Percentiles rank a stretch among this genome's conserved stretches.
Evolutionary conservation across 2,113 vertebrate genomes (phyloP).

Genomic region (Oreocharis arfaki): DNA sequence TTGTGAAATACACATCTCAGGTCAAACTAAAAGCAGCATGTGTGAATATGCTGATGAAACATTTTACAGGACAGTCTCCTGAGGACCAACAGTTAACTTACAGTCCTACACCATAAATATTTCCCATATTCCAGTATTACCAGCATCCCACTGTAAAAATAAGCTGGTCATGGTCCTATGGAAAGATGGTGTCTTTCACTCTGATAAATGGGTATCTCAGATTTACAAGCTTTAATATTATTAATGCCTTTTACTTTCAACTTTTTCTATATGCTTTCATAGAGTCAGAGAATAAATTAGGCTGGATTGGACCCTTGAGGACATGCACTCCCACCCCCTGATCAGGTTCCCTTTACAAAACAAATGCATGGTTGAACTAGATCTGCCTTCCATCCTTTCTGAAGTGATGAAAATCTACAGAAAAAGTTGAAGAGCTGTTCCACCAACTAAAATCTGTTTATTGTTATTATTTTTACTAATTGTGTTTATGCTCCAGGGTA

Average conservation of each 20-base stretch:
- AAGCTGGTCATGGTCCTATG: neutral
- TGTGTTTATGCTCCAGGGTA: slow-evolving; percentile 8
- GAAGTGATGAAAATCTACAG: neutral
- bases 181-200: neutral
- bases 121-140: neutral
- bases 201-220: neutral
- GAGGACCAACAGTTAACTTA: slow-evolving; percentile 31
- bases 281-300: neutral
- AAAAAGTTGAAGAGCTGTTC: neutral
- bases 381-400: neutral
- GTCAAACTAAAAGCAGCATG: slow-evolving; percentile 43
- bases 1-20: slow-evolving; percentile 28
- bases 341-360: neutral
- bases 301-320: neutral
- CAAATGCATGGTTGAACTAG: neutral
- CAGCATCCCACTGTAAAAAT: neutral
- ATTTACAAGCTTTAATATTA: neutral
- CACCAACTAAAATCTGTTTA: neutral
- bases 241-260: neutral
- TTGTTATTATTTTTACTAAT: slow-evolving; percentile 17
- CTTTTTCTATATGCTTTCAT: neutral
- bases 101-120: slow-evolving; percentile 26
- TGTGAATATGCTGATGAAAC: slow-evolving; percentile 6
- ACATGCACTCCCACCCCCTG: neutral
- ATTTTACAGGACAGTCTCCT: slow-evolving; percentile 37